Percentiles rank a stretch among this genome's conserved stretches.
These are phyloP conservation scores for Danio choprae DNA, from an alignment of 2,797 vertebrate species.

Conservation along the genomic window DNA sequence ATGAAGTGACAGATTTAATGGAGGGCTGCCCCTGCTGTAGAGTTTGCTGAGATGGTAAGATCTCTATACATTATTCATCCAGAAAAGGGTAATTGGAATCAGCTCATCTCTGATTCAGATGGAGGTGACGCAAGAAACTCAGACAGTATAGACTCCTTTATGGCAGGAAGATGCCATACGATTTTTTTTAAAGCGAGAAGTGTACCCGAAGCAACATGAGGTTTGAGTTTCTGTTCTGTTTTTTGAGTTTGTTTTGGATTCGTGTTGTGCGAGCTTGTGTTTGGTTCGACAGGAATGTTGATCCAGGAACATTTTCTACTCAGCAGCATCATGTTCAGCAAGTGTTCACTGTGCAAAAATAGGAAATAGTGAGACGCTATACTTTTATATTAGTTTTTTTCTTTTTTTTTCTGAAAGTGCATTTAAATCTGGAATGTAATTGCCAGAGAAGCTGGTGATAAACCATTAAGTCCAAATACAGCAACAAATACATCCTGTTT, in stretches of 20 bases:
- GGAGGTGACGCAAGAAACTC: background rate
- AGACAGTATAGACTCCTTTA: slow-evolving; percentile 5
- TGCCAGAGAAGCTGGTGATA: no score
- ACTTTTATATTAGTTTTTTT: no score
- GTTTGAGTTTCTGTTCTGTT: background rate
- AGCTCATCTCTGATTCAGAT: slow-evolving; percentile 35
- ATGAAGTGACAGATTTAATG: slow-evolving; percentile 41
- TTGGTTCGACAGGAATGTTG: background rate
- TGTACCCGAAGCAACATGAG: background rate
- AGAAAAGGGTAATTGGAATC: slow-evolving; percentile 45
- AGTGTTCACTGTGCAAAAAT: background rate
- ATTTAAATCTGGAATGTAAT: no score
- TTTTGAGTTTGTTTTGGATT: background rate
- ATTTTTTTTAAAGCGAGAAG: background rate
- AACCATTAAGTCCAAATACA: no score
- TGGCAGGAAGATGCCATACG: background rate
- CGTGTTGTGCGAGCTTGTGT: background rate
- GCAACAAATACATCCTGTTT: no score
- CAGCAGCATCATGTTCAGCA: background rate
- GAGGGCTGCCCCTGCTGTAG: slow-evolving; percentile 17
- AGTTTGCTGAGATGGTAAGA: slow-evolving; percentile 38
- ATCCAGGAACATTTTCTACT: background rate
- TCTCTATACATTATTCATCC: slow-evolving; percentile 59
- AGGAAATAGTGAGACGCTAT: background rate
- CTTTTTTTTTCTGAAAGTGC: no score